A percentile compares a stretch with the other conserved stretches of the same genome.
Conservation (phyloP, 1,140 invertebrate species). For the Drosophila lowei region DNA sequence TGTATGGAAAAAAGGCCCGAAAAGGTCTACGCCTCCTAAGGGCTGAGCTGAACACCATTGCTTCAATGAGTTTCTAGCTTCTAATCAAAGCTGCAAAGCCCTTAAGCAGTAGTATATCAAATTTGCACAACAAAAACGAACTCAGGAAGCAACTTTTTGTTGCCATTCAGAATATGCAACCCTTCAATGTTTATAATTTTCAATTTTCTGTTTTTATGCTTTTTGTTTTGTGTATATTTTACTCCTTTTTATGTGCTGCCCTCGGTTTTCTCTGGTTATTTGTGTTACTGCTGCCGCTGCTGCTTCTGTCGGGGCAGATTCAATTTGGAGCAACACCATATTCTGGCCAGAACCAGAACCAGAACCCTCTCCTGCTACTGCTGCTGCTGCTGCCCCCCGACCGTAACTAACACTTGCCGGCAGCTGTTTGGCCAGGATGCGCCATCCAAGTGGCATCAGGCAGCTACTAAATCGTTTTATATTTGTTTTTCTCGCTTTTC, state of each 20-base stretch:
- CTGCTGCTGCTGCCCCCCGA: not conserved
- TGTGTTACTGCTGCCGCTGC: conserved; percentile 18
- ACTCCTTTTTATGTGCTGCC: conserved; percentile 42
- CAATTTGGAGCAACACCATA: conserved; percentile 58
- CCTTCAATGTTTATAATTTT: conserved; percentile 67
- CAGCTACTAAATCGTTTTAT: conserved; percentile 79
- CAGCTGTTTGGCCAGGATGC: conserved; percentile 67
- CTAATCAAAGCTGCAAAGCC: too few species aligned
- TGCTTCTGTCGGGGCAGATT: conserved; percentile 49
- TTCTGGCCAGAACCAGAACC: conserved; percentile 36
- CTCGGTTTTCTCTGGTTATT: conserved; percentile 19
- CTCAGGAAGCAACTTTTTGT: not conserved
- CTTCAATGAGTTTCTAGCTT: too few species aligned
- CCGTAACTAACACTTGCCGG: conserved; percentile 70
- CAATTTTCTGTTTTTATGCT: conserved; percentile 55
- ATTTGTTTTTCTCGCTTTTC: conserved; percentile 71
- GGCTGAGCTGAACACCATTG: too few species aligned
- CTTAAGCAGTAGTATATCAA: conserved; percentile 19
- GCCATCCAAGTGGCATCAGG: conserved; percentile 58
- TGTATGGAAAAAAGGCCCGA: too few species aligned
- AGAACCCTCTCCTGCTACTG: not conserved
- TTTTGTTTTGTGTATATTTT: conserved; percentile 42
- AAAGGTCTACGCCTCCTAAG: too few species aligned
- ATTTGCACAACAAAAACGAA: conserved; percentile 1
- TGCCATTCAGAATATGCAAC: conserved; percentile 5